Evolutionary conservation across 2,113 vertebrate species (phyloP), one percentile per base, ranked within the genome.

Genomic region (Hippocampus abdominalis): DNA sequence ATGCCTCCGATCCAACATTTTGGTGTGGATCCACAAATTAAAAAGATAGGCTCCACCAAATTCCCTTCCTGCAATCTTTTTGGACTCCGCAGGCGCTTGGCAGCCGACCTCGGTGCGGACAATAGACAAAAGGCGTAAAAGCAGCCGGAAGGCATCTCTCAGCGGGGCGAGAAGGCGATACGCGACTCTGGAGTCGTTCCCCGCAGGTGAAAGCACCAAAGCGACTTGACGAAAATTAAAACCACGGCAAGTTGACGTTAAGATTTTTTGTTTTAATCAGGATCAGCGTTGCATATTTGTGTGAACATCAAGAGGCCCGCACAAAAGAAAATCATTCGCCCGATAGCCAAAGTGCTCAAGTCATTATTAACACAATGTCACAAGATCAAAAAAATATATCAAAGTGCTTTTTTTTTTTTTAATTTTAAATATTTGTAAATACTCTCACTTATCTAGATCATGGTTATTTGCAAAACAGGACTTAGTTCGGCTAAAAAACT

Each of bases 101-200:
- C 75, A 70, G 77, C 79, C 48, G 62, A 76, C 73, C 75, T 57
- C 75, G 0, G 7, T 21, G 11, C 36, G 42, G 71, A 92, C 88
- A 92, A 91, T 78, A 87, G 72, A 93, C 92, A 93, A 92, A 89
- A 89, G 73, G 84, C 86, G 74, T 39, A 76, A 72, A 74, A 49
- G 79, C 80, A 81, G 75, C 78, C 72, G 70, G 89, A 87, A 80
- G 85, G 81, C 42, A 64, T 86, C 86, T 84, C 76, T 93, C 91
- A 79, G 77, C 88, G 69, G 69, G 77, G 72, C 11, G 72, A 80
- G 76, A 70, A 36, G 70, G 71, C 40, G 84, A 86, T 89, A 84
- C 23, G 71, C 66, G 48, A n/a, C 40, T 72, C 42, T 42, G 10
- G 65, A 68, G 81, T 64, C 63, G 75, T 40, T 82, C 72, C 72